These are phyloP conservation scores for Clupea harengus DNA, from an alignment of 2,113 vertebrate species.

Conservation along the genomic window DNA sequence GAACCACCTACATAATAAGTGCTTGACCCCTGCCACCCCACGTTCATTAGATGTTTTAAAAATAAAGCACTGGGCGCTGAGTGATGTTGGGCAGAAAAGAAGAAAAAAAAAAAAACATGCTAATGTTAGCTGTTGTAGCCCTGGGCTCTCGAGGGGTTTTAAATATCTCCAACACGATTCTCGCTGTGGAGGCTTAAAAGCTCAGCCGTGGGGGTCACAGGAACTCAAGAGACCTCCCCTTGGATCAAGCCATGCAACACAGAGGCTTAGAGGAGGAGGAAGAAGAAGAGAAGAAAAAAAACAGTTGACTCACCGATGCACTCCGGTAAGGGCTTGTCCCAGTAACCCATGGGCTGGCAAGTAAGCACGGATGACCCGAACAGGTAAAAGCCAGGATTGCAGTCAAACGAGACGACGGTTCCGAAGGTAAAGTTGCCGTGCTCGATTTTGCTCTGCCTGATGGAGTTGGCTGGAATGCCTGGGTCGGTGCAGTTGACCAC, in stretches of 20 bases:
- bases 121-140: background rate
- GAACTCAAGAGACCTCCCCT: background rate
- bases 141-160: background rate
- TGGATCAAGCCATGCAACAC: background rate
- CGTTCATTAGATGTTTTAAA: slow-evolving; percentile 12
- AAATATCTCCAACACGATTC: background rate
- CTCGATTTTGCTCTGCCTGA: slow-evolving; percentile 97
- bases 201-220: background rate
- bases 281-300: background rate
- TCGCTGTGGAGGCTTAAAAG: background rate
- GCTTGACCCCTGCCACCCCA: background rate
- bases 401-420: slow-evolving; percentile 95
- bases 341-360: slow-evolving; percentile 90
- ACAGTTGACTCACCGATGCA: slow-evolving; percentile 79
- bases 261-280: background rate
- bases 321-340: slow-evolving; percentile 96
- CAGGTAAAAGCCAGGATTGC: slow-evolving; percentile 94
- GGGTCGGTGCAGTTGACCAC: slow-evolving; percentile 97
- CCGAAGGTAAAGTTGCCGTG: slow-evolving; percentile 97
- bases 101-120: background rate
- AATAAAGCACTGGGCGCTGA: background rate
- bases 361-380: slow-evolving; percentile 94
- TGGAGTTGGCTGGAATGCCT: slow-evolving; percentile 92
- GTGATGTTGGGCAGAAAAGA: background rate
- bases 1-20: background rate